A percentile compares a stretch with the other conserved stretches of the same genome.
Conservation (phyloP, 2,113 vertebrate genomes). For the Sclerurus mexicanus region DNA sequence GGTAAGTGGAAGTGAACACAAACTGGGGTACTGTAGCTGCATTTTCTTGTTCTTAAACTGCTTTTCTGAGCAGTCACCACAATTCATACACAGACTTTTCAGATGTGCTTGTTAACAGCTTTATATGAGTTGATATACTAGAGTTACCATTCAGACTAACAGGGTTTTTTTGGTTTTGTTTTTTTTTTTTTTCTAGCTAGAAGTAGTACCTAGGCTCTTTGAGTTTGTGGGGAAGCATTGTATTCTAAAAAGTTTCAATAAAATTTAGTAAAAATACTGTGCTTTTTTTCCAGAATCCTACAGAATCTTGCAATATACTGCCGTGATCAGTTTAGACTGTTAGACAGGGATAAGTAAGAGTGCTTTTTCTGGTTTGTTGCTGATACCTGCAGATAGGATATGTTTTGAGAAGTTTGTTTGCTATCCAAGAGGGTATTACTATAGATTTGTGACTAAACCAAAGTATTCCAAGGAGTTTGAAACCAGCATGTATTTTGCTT, state of each 20-base stretch:
- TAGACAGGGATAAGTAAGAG: neutral
- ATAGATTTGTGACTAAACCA: neutral
- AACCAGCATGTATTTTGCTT: neutral
- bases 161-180: fast-evolving
- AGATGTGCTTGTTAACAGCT: neutral
- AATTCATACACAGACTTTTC: neutral
- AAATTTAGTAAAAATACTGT: neutral
- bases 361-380: neutral
- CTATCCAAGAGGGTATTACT: neutral
- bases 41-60: neutral
- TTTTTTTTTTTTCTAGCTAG: neutral
- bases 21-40: neutral
- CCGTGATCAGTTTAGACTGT: neutral
- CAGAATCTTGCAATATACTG: neutral
- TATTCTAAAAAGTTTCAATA: neutral
- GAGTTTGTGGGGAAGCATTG: neutral
- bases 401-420: neutral
- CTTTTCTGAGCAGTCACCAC: neutral
- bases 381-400: neutral
- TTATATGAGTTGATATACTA: neutral
- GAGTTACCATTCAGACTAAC: neutral
- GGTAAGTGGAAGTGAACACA: neutral
- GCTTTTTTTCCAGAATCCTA: neutral
- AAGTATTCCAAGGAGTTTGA: neutral
- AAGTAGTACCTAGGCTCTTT: neutral